A percentile compares a stretch with the other conserved stretches of the same genome.
phyloP scores from a whole-genome alignment of 1,140 invertebrate genomes.

The Brachionus rotundiformis region DNA sequence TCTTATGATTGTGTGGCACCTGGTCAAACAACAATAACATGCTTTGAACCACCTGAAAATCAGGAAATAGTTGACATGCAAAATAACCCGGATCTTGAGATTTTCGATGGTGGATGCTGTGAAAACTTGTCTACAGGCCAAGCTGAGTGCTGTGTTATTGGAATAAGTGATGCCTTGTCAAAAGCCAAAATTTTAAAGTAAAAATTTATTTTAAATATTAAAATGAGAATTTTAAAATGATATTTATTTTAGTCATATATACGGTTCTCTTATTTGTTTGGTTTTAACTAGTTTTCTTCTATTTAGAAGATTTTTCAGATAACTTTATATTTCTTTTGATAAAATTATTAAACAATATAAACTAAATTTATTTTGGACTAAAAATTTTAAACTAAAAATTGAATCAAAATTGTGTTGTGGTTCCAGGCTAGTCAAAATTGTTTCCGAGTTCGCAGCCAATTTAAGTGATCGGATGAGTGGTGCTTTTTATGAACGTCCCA shows the following conservation, averaged over 20 bases:
- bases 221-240: not conserved
- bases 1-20: constrained; percentile 7
- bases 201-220: not conserved
- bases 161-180: not conserved
- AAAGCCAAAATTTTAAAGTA: constrained; percentile 37
- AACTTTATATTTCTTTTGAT: too few relatives aligned
- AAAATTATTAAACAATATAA: too few relatives aligned
- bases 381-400: too few relatives aligned
- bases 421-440: too few relatives aligned
- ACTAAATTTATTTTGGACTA: too few relatives aligned
- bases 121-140: not conserved
- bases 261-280: not conserved
- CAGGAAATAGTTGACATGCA: not conserved
- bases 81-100: not conserved
- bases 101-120: constrained; percentile 32
- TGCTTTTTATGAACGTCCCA: too few relatives aligned
- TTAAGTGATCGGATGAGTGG: too few relatives aligned
- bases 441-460: too few relatives aligned
- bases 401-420: too few relatives aligned
- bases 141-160: constrained; percentile 14
- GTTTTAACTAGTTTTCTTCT: not conserved
- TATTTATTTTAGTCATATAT: not conserved
- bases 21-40: not conserved
- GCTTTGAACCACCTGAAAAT: constrained; percentile 6
- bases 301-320: not conserved